Evolutionary conservation across 2,888 invertebrate genomes (phyloP).

Genomic region (Oasisia sp.): DNA sequence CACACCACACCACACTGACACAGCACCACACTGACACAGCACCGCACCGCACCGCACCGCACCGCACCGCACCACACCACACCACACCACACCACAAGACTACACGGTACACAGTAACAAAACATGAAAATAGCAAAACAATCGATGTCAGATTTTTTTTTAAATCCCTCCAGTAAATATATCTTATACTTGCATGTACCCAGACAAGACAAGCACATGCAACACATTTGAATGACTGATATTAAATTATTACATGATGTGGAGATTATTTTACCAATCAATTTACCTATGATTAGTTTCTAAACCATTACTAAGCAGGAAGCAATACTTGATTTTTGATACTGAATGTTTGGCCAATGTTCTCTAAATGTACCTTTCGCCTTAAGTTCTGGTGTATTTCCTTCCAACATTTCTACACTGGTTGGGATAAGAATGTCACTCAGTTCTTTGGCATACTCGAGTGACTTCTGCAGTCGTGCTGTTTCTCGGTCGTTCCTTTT

Average conservation of each 20-base stretch:
- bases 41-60: too few species aligned
- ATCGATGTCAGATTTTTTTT: too few species aligned
- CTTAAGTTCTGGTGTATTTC: neutral
- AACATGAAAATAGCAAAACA: too few species aligned
- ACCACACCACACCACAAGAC: neutral
- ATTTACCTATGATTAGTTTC: neutral
- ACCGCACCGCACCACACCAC: too few species aligned
- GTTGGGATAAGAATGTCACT: neutral
- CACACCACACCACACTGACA: too few species aligned
- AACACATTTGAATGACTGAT: neutral
- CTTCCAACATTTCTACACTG: constrained; percentile 5
- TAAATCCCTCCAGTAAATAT: too few species aligned
- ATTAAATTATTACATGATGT: neutral
- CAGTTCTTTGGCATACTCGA: neutral
- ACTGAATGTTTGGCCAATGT: neutral
- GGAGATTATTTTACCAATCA: neutral
- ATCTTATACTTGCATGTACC: neutral
- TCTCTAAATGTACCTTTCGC: neutral
- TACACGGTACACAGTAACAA: too few species aligned
- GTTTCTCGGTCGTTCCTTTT: constrained; percentile 8
- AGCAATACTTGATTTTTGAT: neutral
- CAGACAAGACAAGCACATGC: neutral
- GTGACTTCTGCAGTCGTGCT: neutral
- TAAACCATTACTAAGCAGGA: neutral
- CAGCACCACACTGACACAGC: too few species aligned